Conservation (phyloP, 2,113 vertebrate genomes). For the Nicator chloris region DNA sequence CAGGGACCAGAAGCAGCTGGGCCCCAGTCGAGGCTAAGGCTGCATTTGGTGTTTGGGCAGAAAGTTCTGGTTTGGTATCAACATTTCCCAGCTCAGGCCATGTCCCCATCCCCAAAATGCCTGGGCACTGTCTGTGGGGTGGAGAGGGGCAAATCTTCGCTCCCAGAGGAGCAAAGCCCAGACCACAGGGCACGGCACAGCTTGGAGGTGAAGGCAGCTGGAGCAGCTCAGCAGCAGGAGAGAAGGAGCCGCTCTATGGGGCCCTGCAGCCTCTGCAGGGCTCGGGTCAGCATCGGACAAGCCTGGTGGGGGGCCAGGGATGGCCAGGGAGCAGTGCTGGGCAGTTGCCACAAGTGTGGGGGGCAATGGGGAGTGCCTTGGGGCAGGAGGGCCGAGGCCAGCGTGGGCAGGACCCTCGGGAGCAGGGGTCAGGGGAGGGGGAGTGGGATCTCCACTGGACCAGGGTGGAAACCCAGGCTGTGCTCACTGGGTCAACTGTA, state of each 20-base stretch:
- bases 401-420: background rate
- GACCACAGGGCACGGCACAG: background rate
- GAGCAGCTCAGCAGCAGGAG: background rate
- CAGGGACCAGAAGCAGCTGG: background rate
- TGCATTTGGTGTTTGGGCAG: background rate
- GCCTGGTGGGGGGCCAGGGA: background rate
- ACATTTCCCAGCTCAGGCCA: background rate
- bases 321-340: background rate
- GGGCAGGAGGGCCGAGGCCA: background rate
- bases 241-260: background rate
- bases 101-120: background rate
- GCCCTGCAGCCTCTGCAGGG: background rate
- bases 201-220: background rate
- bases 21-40: background rate
- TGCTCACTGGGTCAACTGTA: background rate
- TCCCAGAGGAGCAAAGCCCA: background rate
- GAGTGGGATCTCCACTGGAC: background rate
- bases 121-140: background rate
- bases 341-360: background rate
- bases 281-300: accelerated
- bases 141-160: background rate
- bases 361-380: background rate
- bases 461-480: background rate
- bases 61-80: background rate
- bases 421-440: background rate